Base-by-base conservation (phyloP, 2,888 invertebrate genomes). In the Caenorhabditis plicata region DNA sequence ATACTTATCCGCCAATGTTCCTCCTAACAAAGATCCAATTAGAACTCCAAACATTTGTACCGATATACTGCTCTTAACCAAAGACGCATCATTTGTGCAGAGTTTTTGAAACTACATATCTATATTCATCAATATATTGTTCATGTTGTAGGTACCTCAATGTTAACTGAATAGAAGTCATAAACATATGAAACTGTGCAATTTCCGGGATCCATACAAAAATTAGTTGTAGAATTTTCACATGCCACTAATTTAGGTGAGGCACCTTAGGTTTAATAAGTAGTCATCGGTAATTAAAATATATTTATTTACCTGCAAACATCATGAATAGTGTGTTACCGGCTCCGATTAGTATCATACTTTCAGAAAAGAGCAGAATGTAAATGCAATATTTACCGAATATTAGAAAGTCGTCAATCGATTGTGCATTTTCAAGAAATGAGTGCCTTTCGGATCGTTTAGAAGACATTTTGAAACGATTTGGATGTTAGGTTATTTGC, bases 21-120 rank as follows among this genome's bases (percentile, higher is more conserved):
- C 68, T n/a, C 50, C 46, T 1, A 62, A 29, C 1, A 68, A 41
- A 0, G 68, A 64, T 23, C 68, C 68, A 15, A 68, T 19, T 20
- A 68, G 27, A 27, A 68, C 68, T 13, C 76, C 77, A 19, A 71
- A 45, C 78, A 78, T 78, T 57, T 78, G 78, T 20, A 73, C 41
- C 4, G 75, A 74, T 35, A 78, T 73, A 35, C 64, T 67, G 11
- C 60, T 52, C 51, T 78, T 78, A 15, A 78, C 75, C 48, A 50
- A n/a, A n/a, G n/a, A 46, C 8, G 60, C 54, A 0, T 65, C 64
- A 13, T 64, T 57, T 15, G 52, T 49, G 42, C 76, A 78, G 31
- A 68, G 52, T 42, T 71, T 64, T n/a, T 51, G 54, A 32, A 64
- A 75, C 63, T 73, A 43, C 39, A 64, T 48, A 42, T 11, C 29